phyloP scores from a whole-genome alignment of 2,888 invertebrate species.

The Gerris lacustris region DNA sequence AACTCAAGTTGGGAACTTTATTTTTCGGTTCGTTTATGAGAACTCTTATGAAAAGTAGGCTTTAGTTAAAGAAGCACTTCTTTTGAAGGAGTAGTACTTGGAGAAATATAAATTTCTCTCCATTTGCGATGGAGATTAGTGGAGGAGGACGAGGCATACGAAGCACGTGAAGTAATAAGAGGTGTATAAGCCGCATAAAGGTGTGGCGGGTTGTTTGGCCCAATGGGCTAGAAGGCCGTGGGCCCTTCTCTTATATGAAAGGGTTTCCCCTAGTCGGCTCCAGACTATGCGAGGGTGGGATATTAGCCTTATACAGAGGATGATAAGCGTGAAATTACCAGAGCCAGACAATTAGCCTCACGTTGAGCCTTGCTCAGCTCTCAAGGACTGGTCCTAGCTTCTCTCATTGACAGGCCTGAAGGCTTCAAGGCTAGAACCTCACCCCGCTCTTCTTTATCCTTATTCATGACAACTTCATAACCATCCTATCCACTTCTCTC shows the following conservation, averaged over 20 bases:
- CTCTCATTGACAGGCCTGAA: background rate
- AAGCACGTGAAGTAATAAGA: background rate
- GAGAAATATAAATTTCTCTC: background rate
- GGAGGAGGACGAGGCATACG: background rate
- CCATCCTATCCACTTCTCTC: background rate
- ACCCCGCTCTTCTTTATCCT: background rate
- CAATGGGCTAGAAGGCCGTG: background rate
- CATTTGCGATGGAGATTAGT: background rate
- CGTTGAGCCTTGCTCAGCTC: background rate
- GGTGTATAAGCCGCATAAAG: background rate
- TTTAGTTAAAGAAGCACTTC: no score
- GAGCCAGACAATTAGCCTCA: background rate
- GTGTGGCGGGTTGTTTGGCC: background rate
- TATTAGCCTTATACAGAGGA: conserved; percentile 3
- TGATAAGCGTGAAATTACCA: conserved; percentile 5
- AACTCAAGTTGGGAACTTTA: no score
- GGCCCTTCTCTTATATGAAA: background rate
- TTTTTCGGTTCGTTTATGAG: no score
- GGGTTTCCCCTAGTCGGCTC: background rate
- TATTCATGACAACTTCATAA: conserved; percentile 3
- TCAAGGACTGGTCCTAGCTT: background rate
- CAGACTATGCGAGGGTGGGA: background rate
- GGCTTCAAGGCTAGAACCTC: background rate
- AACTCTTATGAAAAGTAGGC: no score
- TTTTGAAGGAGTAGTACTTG: background rate